Evolutionary conservation across 1,140 invertebrate genomes (phyloP).

Genomic region (Atta texana): DNA sequence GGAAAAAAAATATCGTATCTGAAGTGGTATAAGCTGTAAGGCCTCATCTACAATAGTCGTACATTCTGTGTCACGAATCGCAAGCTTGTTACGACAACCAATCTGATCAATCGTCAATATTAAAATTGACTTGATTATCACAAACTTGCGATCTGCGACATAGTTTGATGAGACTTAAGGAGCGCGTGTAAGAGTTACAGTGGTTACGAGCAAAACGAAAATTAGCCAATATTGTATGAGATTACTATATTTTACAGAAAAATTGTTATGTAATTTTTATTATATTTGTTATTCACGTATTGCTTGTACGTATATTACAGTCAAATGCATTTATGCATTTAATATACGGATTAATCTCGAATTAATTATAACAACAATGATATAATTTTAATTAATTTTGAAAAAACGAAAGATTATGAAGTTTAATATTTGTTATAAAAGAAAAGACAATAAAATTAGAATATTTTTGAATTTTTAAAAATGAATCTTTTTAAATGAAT

Average conservation of each 20-base stretch:
- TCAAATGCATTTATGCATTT: not conserved
- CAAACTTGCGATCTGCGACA: no score
- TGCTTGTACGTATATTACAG: not conserved
- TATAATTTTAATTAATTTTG: not conserved
- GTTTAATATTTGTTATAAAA: not conserved
- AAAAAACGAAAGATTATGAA: not conserved
- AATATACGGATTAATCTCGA: not conserved
- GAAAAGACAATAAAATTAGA: not conserved
- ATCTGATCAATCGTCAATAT: no score
- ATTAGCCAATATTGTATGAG: not conserved
- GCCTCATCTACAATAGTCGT: no score
- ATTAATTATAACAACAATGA: not conserved
- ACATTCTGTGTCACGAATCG: no score
- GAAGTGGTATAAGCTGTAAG: conserved; percentile 21
- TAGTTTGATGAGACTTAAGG: not conserved
- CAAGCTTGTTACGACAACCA: no score
- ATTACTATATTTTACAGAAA: not conserved
- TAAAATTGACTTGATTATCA: no score
- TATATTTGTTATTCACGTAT: not conserved
- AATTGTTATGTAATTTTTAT: not conserved
- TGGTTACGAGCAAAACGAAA: not conserved
- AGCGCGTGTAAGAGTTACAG: conserved; percentile 4
- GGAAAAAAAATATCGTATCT: conserved; percentile 38
- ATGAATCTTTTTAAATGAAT: not conserved
- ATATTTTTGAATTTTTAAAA: not conserved